phyloP scores from a whole-genome alignment of 2,113 vertebrate genomes.

The Fulica atra region DNA sequence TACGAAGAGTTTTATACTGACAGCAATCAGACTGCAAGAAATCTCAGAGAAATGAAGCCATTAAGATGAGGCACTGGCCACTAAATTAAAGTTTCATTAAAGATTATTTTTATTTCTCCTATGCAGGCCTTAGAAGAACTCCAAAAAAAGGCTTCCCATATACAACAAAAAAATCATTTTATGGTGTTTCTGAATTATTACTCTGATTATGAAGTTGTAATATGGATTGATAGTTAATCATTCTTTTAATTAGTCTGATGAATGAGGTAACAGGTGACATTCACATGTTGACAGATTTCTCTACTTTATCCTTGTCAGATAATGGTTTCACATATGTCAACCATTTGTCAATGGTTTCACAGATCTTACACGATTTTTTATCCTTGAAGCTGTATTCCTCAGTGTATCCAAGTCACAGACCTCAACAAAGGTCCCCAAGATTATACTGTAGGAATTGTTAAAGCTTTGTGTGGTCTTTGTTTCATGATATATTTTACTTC shows the following conservation, averaged over 20 bases:
- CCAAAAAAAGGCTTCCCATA: not conserved
- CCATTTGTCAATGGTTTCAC: no score
- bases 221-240: not conserved
- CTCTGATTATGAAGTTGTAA: not conserved
- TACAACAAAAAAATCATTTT: not conserved
- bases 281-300: not conserved
- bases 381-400: not conserved
- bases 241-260: not conserved
- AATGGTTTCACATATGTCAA: not conserved
- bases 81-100: not conserved
- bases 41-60: not conserved
- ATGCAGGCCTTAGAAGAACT: not conserved
- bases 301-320: not conserved
- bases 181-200: not conserved
- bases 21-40: not conserved
- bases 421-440: rapidly evolving
- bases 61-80: not conserved
- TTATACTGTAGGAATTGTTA: not conserved
- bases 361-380: not conserved
- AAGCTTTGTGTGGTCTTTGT: not conserved
- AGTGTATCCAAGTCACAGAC: not conserved
- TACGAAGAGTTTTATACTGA: not conserved
- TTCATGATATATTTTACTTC: not conserved
- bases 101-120: not conserved
- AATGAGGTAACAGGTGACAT: not conserved